Evolutionary conservation across 2,113 vertebrate species (phyloP), one percentile per base, ranked within the genome.

Genomic region (Alectura lathami): DNA sequence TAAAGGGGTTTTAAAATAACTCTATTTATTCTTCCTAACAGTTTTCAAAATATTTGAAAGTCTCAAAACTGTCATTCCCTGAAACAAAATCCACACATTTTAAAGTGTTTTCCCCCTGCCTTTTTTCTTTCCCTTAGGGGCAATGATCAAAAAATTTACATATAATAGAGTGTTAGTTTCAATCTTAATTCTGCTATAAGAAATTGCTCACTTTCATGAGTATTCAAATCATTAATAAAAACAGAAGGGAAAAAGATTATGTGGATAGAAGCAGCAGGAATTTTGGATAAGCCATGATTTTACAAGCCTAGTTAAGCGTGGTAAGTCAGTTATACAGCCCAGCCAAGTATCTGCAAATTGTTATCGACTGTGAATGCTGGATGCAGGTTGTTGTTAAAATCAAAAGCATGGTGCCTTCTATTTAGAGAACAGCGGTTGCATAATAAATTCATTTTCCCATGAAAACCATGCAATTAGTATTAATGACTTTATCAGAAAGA

Each of bases 271-370:
- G 10, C 62, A 91, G 82, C 60, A 68, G 85, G 67, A 90, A 40
- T 83, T 88, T 89, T 60, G 26, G 34, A 32, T 42, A 43, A 27
- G 7, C 2, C 0, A 34, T 70, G 68, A 83, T 92, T 95, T 95
- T 96, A 96, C 72, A 93, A 88, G 84, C 70, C 80, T 56, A 81
- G 82, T 93, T 97, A 91, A 95, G 74, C 84, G 86, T 85, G 47
- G 60, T 40, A 90, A 91, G 86, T 69, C 66, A 93, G 78, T 96
- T 96, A 94, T 81, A 90, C 38, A 92, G 64, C 83, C 70, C 29
- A 94, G 79, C 91, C 84, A 92, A 95, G 91, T 88, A 97, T 98
- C 96, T 96, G 82, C 89, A 97, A 97, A 97, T 96, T 97, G 86
- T 92, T 97, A 96, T 95, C 50, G 93, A 96, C 92, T 96, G 85